These are phyloP conservation scores for Austrolebias charrua DNA, from an alignment of 2,797 vertebrate species.

Conservation along the genomic window DNA sequence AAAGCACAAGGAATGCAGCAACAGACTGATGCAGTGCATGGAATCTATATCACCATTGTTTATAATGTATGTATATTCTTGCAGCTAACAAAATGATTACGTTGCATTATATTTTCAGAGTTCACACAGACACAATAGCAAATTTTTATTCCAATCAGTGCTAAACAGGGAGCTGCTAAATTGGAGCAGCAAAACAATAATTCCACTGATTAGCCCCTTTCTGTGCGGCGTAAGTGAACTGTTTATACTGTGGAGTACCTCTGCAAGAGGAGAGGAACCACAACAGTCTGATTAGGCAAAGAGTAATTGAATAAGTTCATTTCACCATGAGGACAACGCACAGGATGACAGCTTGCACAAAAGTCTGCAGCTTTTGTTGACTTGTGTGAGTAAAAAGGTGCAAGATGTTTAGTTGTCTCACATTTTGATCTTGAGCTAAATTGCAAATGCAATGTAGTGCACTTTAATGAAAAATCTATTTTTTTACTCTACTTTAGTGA, in stretches of 20 bases:
- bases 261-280: conserved; percentile 99
- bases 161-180: conserved; percentile 98
- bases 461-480: conserved; percentile 29
- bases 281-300: conserved; percentile 99
- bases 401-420: conserved; percentile 23
- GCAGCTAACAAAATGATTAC: conserved; percentile 76
- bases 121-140: conserved; percentile 84
- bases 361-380: conserved; percentile 91
- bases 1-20: conserved; percentile 34
- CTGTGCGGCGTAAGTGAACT: conserved; percentile 99
- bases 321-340: conserved; percentile 96
- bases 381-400: conserved; percentile 85
- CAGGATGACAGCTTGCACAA: conserved; percentile 95
- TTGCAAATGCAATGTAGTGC: conserved; percentile 33
- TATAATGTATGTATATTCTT: conserved; percentile 74
- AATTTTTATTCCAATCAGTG: conserved; percentile 99
- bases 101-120: conserved; percentile 79
- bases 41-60: conserved; percentile 60
- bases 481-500: conserved; percentile 25
- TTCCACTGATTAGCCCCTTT: conserved; percentile 99
- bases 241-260: conserved; percentile 99
- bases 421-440: conserved; percentile 32
- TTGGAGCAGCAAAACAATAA: conserved; percentile 99
- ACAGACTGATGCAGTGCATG: conserved; percentile 33
- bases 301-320: conserved; percentile 99